phyloP scores from a whole-genome alignment of 2,797 vertebrate species.

The Hoplostethus mediterraneus region DNA sequence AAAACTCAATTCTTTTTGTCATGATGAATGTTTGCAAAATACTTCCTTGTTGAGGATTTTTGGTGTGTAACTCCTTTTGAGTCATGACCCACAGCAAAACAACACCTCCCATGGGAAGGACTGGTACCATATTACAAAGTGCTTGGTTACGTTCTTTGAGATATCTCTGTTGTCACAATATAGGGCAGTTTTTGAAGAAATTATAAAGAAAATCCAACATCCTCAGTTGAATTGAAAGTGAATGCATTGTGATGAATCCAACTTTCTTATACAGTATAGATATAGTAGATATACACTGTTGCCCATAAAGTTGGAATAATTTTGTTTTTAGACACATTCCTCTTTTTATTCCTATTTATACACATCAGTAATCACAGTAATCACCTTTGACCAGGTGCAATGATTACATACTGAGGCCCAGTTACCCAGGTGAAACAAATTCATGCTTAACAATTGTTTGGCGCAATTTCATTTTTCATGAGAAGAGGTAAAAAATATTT shows the following conservation, averaged over 20 bases:
- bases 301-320: too few relatives aligned
- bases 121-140: slow-evolving; percentile 3
- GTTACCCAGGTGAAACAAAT: too few relatives aligned
- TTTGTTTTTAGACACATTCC: too few relatives aligned
- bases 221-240: not conserved
- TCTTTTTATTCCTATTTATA: too few relatives aligned
- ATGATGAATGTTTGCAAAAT: not conserved
- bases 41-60: slow-evolving; percentile 5
- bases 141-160: slow-evolving; percentile 18
- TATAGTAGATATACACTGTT: too few relatives aligned
- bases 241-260: not conserved
- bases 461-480: too few relatives aligned
- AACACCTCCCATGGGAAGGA: slow-evolving; percentile 70
- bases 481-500: too few relatives aligned
- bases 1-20: slow-evolving; percentile 1
- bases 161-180: not conserved
- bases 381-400: too few relatives aligned
- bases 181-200: not conserved
- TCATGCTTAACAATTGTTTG: too few relatives aligned
- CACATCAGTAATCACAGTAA: too few relatives aligned
- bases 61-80: slow-evolving; percentile 6
- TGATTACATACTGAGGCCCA: too few relatives aligned
- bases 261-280: not conserved
- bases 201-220: not conserved
- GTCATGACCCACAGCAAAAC: slow-evolving; percentile 60